Evolutionary conservation across 2,888 invertebrate genomes (phyloP), one percentile per base, ranked within the genome.

Genomic region (Drosophila limbata): DNA sequence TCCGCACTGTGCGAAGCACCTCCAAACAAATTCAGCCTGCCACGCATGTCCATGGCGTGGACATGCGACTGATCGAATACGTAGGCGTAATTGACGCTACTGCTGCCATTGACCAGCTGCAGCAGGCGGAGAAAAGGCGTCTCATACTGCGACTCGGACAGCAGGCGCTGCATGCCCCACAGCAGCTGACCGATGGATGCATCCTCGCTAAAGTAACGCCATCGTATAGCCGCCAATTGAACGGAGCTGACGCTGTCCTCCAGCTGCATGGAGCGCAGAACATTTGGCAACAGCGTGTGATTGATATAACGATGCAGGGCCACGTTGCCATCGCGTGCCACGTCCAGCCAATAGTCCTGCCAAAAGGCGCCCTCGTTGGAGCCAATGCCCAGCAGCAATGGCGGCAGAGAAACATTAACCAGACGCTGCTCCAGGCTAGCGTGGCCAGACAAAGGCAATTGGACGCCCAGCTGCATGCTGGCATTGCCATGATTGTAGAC

Each of bases 1-100:
- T 96, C 96, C 0, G 95, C 93, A 5, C 95, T 95, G 76, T 95
- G 95, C 0, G 94, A 93, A n/a, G 95, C 94, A 61, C 95, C 95
- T 0, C 91, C 92, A 66, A 93, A 93, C 1, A 92, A 73, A 76
- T 93, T 93, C 13, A 89, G 76, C 33, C 90, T 91, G 35, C 93
- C 93, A 1, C 93, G 88, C 88, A 93, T 90, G 64, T 93, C 93
- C 92, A 93, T 92, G 1, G 92, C 82, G 62, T 92, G 92, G 1
- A 92, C 81, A 50, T 92, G 91, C 2, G 89, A 69, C 25, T 90
- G 86, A n/a, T 92, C 91, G 68, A 92, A 92, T 10, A 92, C 81
- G 56, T 93, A 93, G 17, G 91, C 92, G 63, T 89, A 93, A 19
- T 87, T 71, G 5, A 56, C 56, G 60, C 44, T 55, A 10, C 56